phyloP scores from a whole-genome alignment of 2,797 vertebrate species.

The Falco columbarius region DNA sequence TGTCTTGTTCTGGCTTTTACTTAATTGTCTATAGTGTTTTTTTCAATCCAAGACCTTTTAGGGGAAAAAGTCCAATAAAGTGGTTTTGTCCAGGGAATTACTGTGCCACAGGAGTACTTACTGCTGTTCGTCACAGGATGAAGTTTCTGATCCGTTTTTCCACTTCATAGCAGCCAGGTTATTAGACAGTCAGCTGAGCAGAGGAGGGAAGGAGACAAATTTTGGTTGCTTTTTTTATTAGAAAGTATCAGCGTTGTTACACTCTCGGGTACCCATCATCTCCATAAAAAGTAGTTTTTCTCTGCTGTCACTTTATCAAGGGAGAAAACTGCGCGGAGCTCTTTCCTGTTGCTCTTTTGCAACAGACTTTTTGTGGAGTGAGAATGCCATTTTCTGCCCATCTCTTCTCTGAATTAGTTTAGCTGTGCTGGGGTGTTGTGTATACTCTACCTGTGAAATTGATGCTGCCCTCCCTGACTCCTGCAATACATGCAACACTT shows the following conservation, averaged over 20 bases:
- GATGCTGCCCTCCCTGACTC: constrained; percentile 29
- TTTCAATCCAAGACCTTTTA: not conserved
- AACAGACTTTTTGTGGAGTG: not conserved
- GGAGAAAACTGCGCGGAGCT: not conserved
- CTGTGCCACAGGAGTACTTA: not conserved
- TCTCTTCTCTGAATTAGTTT: not conserved
- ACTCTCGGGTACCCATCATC: not conserved
- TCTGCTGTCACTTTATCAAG: not conserved
- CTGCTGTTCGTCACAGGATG: not conserved
- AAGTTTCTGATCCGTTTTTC: not conserved
- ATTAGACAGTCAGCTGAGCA: not conserved
- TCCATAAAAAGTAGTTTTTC: not conserved
- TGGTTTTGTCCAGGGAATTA: not conserved
- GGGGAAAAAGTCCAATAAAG: not conserved
- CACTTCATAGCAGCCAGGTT: not conserved
- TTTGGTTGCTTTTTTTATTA: not conserved
- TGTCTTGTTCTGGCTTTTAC: not conserved
- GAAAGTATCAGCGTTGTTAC: not conserved
- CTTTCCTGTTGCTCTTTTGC: not conserved
- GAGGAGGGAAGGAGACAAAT: not conserved
- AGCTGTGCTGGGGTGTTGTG: not conserved
- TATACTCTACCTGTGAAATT: not conserved
- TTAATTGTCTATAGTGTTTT: not conserved
- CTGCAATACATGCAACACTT: not conserved
- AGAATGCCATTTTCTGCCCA: not conserved